Evolutionary conservation across 2,888 invertebrate species (phyloP), one percentile per base, ranked within the genome.

Genomic region (Acanthoscelides obtectus): DNA sequence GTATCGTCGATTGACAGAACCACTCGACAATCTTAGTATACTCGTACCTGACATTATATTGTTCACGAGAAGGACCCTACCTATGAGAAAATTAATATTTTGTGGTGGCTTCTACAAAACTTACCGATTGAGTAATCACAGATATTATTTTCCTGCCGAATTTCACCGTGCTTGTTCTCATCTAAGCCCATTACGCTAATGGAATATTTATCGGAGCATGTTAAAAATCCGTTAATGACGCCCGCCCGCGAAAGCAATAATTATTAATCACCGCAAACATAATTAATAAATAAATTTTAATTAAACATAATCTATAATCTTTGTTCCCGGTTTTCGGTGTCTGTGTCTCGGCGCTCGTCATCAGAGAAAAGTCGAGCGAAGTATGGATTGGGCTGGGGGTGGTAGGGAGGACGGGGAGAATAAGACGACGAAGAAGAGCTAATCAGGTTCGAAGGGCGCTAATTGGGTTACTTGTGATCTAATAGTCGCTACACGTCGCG

Each of bases 401-500:
- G n/a, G n/a, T n/a, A n/a, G n/a, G n/a, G n/a, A n/a, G n/a, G n/a
- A n/a, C n/a, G n/a, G n/a, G 70, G 69, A 17, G 72, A 71, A 72
- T 73, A 75, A 75, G 71, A 74, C 75, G 74, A 73, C 72, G 74
- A 70, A 73, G 73, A 75, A 76, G 75, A 77, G 75, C 79, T 78
- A 79, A 79, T 78, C 77, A 76, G 74, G 76, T 77, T 79, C 76
- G 78, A 79, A 79, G 77, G 79, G 78, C 75, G 76, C 77, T 78
- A 79, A 80, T 79, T 79, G 79, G 79, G 78, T 78, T 76, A 45
- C 45, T 45, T 72, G 73, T 77, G 78, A 80, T 79, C 77, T 80
- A 79, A 79, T 80, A 80, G 77, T 77, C 75, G 77, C 75, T 75
- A 70, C 64, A 73, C 67, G 72, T 75, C 3, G 8, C 45, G 45